Conservation (phyloP, 2,113 vertebrate genomes). For the Athene noctua region DNA sequence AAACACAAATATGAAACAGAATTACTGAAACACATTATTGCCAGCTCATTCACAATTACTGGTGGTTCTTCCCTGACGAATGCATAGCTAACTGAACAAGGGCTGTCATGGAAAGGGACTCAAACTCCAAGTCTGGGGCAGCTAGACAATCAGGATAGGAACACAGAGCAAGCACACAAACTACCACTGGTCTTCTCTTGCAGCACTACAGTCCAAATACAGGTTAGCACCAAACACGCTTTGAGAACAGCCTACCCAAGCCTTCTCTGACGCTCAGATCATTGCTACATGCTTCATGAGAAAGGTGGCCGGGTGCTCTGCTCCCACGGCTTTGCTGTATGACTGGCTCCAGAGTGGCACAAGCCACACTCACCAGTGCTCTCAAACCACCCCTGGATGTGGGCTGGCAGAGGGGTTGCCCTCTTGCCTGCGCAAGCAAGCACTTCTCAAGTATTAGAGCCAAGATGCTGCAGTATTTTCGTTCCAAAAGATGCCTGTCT, state of each 20-base stretch:
- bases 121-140: not conserved
- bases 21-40: not conserved
- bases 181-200: not conserved
- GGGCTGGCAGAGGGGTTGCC: not conserved
- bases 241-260: not conserved
- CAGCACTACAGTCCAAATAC: not conserved
- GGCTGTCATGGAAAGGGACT: not conserved
- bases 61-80: not conserved
- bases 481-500: not conserved
- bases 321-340: not conserved
- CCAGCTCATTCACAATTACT: not conserved
- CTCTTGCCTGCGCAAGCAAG: too few relatives aligned
- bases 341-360: rapidly evolving
- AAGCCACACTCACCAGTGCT: not conserved
- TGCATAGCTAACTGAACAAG: not conserved
- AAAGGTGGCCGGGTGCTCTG: rapidly evolving
- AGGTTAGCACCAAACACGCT: not conserved
- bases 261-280: not conserved
- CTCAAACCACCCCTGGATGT: rapidly evolving
- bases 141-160: not conserved
- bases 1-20: not conserved
- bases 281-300: not conserved
- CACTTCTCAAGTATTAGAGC: not conserved
- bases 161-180: not conserved
- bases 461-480: not conserved